These are phyloP conservation scores for Stylophora pistillata DNA, from an alignment of 64 coral and sea anemone species.

Conservation along the genomic window DNA sequence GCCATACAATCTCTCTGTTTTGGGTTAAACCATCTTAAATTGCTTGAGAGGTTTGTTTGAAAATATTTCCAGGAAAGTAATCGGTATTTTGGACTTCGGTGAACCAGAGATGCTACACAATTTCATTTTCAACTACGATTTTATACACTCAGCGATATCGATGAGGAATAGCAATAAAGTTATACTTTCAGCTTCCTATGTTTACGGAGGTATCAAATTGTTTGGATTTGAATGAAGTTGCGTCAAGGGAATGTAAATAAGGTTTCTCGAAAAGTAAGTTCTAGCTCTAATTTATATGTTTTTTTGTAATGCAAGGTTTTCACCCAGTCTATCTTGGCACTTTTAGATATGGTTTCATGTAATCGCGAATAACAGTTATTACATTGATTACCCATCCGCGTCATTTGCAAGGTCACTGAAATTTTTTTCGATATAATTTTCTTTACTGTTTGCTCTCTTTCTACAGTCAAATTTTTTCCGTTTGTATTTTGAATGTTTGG, in stretches of 20 bases:
- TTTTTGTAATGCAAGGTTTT: background rate
- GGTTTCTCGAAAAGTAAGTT: background rate
- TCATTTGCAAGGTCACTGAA: background rate
- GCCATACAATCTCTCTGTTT: background rate
- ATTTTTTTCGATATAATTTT: too few species aligned
- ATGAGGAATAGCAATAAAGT: constrained; percentile 3
- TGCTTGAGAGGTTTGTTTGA: background rate
- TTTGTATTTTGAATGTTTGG: background rate
- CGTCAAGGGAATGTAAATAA: background rate
- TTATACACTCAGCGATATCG: background rate
- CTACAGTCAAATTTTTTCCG: background rate
- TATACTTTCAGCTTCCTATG: background rate
- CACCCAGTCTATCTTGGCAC: background rate
- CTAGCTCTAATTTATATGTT: constrained; percentile 9
- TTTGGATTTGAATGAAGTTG: background rate
- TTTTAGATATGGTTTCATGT: background rate
- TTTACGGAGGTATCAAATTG: constrained; percentile 21
- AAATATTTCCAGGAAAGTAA: background rate
- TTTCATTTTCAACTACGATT: background rate
- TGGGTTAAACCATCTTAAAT: background rate
- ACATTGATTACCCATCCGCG: background rate
- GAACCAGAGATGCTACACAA: background rate
- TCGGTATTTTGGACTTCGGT: background rate
- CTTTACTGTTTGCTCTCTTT: background rate
- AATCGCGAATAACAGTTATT: background rate